Evolutionary conservation across 1,140 invertebrate genomes (phyloP), one percentile per base, ranked within the genome.

Genomic region (Bombus soroeensis): DNA sequence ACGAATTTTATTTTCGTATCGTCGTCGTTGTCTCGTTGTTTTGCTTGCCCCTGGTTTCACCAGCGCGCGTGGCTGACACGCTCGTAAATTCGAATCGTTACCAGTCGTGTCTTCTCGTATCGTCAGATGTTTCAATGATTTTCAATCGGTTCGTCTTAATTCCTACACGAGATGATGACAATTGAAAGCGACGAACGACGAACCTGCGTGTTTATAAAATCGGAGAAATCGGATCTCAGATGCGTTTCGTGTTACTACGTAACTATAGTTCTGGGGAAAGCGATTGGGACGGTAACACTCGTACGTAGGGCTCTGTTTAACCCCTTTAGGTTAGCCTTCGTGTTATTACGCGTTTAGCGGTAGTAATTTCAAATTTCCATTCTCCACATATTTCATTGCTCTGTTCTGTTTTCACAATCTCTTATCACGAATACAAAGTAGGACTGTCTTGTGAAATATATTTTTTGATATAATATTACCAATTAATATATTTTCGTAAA

Each of bases 1-100:
- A 88, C 78, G 78, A 86, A 90, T 93, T 92, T 93, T 93, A 93
- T 93, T 93, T 93, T 93, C 75, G 91, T 89, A 91, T 88, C 89
- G 75, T 59, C 87, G 83, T 59, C 87, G 83, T 81, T 68, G 79
- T 57, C 87, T 83, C 76, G 77, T 83, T 89, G 72, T 86, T 79
- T 87, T 78, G 81, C 73, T 72, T 89, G 80, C 81, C 81, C 73
- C 84, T 37, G 59, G 59, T 74, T 72, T 81, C 53, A 62, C 64
- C 41, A 86, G 70, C 87, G 64, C 64, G 47, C 85, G 62, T 86
- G 70, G 34, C 87, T 83, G 53, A 80, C 80, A 77, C 71, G 10
- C 12, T 84, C 84, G 76, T 89, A 83, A 87, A 87, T 90, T 70
- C 68, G 64, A 75, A 2, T 41, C 39, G 68, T n/a, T 53, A 47